These are phyloP conservation scores for Cylindroiulus punctatus DNA, from an alignment of 2,888 invertebrate genomes.

Conservation along the genomic window DNA sequence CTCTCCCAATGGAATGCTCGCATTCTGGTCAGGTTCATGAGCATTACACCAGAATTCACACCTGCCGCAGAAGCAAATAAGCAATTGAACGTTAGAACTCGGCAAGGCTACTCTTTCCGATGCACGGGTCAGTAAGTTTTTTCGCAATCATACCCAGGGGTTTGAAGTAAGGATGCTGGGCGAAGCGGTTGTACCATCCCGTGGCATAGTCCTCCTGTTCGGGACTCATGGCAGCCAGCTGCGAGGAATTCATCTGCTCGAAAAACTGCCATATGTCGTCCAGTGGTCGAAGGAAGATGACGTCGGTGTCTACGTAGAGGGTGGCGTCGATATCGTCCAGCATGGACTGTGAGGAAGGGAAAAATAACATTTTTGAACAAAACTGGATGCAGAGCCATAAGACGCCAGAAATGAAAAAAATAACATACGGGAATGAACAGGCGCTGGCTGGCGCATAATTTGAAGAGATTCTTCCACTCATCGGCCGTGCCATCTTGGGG, in stretches of 20 bases:
- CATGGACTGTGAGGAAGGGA: constrained; percentile 74
- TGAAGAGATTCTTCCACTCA: constrained; percentile 90
- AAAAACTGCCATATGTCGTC: constrained; percentile 87
- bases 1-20: constrained; percentile 85
- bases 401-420: background rate
- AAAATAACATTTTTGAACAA: background rate
- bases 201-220: constrained; percentile 93
- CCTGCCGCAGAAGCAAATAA: constrained; percentile 69
- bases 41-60: constrained; percentile 95
- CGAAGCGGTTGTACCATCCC: constrained; percentile 96
- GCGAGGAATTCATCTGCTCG: constrained; percentile 80
- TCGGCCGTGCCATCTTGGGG: constrained; percentile 75
- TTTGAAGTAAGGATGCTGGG: constrained; percentile 93
- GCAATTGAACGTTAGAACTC: background rate
- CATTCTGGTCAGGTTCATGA: constrained; percentile 96
- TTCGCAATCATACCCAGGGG: constrained; percentile 73
- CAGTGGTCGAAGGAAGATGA: constrained; percentile 84
- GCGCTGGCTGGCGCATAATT: constrained; percentile 93
- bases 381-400: background rate
- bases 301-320: constrained; percentile 93
- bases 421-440: constrained; percentile 88
- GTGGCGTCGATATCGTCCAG: constrained; percentile 83
- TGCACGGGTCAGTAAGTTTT: constrained; percentile 58
- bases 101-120: background rate
- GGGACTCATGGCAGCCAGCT: constrained; percentile 86